Conservation (phyloP, 2,888 invertebrate genomes). For the Macrosoma leucophasiata region DNA sequence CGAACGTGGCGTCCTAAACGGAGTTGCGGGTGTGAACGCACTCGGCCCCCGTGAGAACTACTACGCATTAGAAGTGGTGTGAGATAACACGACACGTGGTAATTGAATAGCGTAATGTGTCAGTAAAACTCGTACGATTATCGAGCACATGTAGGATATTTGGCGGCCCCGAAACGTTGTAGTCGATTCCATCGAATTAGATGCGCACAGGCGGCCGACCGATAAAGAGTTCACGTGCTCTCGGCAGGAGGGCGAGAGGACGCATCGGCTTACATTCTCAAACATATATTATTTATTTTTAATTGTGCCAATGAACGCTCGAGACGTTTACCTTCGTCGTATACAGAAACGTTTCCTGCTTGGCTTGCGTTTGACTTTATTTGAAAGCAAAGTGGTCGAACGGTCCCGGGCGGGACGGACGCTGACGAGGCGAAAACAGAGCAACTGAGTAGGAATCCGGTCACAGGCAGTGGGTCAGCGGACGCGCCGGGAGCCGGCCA, state of each 20-base stretch:
- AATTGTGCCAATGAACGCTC: slow-evolving; percentile 66
- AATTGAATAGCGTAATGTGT: slow-evolving; percentile 40
- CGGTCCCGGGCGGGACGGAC: slow-evolving; percentile 33
- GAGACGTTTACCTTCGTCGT: slow-evolving; percentile 60
- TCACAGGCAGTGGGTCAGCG: slow-evolving; percentile 58
- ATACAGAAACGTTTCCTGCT: no score
- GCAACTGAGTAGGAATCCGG: slow-evolving; percentile 41
- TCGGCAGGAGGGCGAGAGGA: slow-evolving; percentile 64
- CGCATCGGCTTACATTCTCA: slow-evolving; percentile 56
- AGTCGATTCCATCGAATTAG: slow-evolving; percentile 16
- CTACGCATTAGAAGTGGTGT: slow-evolving; percentile 44
- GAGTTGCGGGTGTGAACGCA: slow-evolving; percentile 64
- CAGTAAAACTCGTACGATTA: slow-evolving; percentile 32
- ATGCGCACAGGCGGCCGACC: slow-evolving; percentile 35
- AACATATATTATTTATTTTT: slow-evolving; percentile 65
- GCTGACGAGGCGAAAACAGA: slow-evolving; percentile 65
- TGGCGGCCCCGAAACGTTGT: slow-evolving; percentile 15
- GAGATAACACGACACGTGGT: slow-evolving; percentile 59
- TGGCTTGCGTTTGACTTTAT: slow-evolving; percentile 12
- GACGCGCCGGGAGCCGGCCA: slow-evolving; percentile 40
- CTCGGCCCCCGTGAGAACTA: slow-evolving; percentile 59
- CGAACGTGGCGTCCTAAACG: slow-evolving; percentile 38
- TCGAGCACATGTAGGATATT: slow-evolving; percentile 21
- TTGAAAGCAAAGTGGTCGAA: slow-evolving; percentile 38
- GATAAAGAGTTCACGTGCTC: slow-evolving; percentile 65